These are phyloP conservation scores for Gallinago media DNA, from an alignment of 2,113 vertebrate genomes.

Conservation along the genomic window DNA sequence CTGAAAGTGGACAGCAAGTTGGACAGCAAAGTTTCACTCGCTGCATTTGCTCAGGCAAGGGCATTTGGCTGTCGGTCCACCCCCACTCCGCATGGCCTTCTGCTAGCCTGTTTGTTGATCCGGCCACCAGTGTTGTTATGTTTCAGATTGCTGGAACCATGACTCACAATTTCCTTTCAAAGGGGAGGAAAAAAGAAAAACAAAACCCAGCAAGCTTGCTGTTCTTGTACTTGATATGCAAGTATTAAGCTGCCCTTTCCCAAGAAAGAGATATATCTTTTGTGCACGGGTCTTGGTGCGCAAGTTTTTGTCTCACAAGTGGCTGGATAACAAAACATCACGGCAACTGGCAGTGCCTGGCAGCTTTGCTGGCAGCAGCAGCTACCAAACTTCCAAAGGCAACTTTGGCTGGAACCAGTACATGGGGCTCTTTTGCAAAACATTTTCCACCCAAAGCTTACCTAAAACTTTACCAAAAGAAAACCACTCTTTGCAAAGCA, in stretches of 20 bases:
- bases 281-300: rapidly evolving
- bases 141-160: background rate
- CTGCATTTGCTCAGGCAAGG: background rate
- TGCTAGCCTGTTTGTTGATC: constrained; percentile 33
- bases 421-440: background rate
- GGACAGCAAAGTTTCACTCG: background rate
- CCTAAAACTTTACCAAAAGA: background rate
- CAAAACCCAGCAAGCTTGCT: constrained; percentile 1
- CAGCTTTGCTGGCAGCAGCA: background rate
- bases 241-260: background rate
- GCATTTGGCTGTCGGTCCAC: background rate
- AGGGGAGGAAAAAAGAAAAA: background rate
- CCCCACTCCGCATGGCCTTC: background rate
- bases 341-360: background rate
- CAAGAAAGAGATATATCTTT: background rate
- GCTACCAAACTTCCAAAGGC: background rate
- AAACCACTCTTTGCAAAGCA: background rate
- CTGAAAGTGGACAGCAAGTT: background rate
- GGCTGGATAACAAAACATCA: background rate
- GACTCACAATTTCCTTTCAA: constrained; percentile 24
- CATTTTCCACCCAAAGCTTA: background rate
- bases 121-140: background rate
- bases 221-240: background rate
- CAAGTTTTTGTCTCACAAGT: background rate
- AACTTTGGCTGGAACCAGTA: background rate